These are phyloP conservation scores for Drosophila jambulina DNA, from an alignment of 1,140 invertebrate genomes.

Conservation along the genomic window DNA sequence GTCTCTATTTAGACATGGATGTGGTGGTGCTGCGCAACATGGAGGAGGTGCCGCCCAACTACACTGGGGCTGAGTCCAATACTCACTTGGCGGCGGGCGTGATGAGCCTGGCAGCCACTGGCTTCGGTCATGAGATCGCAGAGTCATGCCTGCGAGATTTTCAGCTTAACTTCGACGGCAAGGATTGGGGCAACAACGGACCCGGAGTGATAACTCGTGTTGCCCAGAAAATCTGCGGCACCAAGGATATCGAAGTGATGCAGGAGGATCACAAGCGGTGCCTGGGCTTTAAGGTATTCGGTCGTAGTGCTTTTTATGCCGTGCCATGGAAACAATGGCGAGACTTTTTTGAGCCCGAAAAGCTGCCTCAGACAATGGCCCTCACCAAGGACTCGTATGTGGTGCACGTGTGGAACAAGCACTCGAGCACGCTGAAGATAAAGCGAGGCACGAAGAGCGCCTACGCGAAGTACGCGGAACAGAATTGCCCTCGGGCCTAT, in stretches of 20 bases:
- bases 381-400: constrained; percentile 86
- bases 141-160: constrained; percentile 87
- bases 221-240: constrained; percentile 87
- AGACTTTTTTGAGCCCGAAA: constrained; percentile 87
- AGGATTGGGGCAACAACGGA: constrained; percentile 90
- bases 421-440: constrained; percentile 86
- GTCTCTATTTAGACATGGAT: constrained; percentile 92
- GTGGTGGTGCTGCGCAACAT: constrained; percentile 89
- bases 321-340: constrained; percentile 88
- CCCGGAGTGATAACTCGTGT: constrained; percentile 90
- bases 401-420: constrained; percentile 91
- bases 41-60: constrained; percentile 87
- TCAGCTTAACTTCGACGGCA: constrained; percentile 87
- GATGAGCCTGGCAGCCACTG: constrained; percentile 87
- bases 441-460: constrained; percentile 86
- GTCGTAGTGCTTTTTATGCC: constrained; percentile 88
- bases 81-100: constrained; percentile 88
- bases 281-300: constrained; percentile 88
- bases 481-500: constrained; percentile 87
- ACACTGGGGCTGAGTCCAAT: constrained; percentile 88
- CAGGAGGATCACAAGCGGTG: constrained; percentile 86
- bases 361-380: constrained; percentile 85
- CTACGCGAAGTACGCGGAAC: constrained; percentile 87
- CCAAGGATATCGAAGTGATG: constrained; percentile 87
- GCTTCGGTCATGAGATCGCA: constrained; percentile 87